A percentile compares a stretch with the other conserved stretches of the same genome.
These are phyloP conservation scores for Pipa parva DNA, from an alignment of 2,113 vertebrate species.

Conservation along the genomic window DNA sequence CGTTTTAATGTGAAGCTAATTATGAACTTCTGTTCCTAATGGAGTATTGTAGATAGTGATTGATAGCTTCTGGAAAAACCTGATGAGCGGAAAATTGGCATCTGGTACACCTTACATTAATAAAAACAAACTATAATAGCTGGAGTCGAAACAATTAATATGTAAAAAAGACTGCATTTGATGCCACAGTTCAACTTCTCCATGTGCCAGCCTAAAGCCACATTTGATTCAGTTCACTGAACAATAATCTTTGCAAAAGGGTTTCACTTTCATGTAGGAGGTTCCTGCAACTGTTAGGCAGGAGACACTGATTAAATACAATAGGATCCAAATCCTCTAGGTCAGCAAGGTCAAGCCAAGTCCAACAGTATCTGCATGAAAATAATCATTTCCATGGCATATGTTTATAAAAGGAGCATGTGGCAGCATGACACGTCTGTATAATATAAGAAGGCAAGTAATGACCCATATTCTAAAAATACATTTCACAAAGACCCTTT, in stretches of 20 bases:
- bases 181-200: slow-evolving; percentile 45
- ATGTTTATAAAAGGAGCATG: background rate
- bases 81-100: slow-evolving; percentile 43
- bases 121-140: slow-evolving; percentile 38
- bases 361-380: background rate
- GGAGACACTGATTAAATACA: slow-evolving; percentile 41
- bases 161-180: slow-evolving; percentile 45
- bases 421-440: background rate
- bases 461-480: no score
- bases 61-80: slow-evolving; percentile 40
- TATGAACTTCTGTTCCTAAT: slow-evolving; percentile 42
- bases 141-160: slow-evolving; percentile 44
- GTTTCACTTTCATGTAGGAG: slow-evolving; percentile 31
- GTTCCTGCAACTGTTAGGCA: slow-evolving; percentile 13
- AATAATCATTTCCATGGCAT: background rate
- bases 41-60: slow-evolving; percentile 42
- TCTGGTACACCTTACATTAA: slow-evolving; percentile 51
- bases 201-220: slow-evolving; percentile 33
- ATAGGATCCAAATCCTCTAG: slow-evolving; percentile 4
- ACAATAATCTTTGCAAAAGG: slow-evolving; percentile 39
- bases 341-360: background rate
- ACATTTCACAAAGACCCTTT: no score
- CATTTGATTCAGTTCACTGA: slow-evolving; percentile 45
- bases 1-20: slow-evolving; percentile 33
- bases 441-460: no score